Evolutionary conservation across 2,797 vertebrate genomes (phyloP), one percentile per base, ranked within the genome.

Genomic region (Orientallactaga sibirica): DNA sequence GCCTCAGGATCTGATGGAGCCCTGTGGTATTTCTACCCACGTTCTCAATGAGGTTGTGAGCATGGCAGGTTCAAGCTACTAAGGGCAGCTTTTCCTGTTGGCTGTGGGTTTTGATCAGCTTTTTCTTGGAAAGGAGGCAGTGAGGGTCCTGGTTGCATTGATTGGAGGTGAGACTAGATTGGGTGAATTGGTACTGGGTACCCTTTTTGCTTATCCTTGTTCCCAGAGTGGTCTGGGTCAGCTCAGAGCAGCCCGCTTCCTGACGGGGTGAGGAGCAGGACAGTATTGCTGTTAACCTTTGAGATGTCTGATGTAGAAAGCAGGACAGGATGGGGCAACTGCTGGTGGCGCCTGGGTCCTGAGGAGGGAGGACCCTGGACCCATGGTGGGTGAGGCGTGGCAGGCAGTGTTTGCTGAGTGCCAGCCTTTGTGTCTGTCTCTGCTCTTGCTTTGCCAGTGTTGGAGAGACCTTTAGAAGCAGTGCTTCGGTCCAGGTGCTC

Each of bases 291-390:
- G 61, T 83, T 94, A 48, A 87, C 93, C 95, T 97, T 96, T 94
- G 96, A 96, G 94, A 78, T 86, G 24, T 81, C 87, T 91, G 94
- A 29, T 24, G 75, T 4, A 1, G 33, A 86, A 55, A 61, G 84
- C 22, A 74, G 61, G 86, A 75, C 61, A 24, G 93, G 67, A 84
- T 83, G 87, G 94, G 73, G 73, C 82, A 81, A 64, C 92, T 7
- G 15, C 73, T 14, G 10, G 82, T 86, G 91, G 95, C 48, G 64
- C 85, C 78, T 61, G 82, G 52, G 85, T 84, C 76, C 85, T 0
- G 6, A 71, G 52, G 80, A 84, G 71, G 90, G 85, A 88, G 95
- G 84, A 81, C 88, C 93, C 95, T 96, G 92, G 95, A 89, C 95
- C 91, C 48, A 55, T 5, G 2, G 7, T 10, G 1, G 81, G 80